Percentiles rank a stretch among this genome's conserved stretches.
These are phyloP conservation scores for Notamacropus eugenii DNA, from an alignment of 2,797 vertebrate species.

Conservation along the genomic window DNA sequence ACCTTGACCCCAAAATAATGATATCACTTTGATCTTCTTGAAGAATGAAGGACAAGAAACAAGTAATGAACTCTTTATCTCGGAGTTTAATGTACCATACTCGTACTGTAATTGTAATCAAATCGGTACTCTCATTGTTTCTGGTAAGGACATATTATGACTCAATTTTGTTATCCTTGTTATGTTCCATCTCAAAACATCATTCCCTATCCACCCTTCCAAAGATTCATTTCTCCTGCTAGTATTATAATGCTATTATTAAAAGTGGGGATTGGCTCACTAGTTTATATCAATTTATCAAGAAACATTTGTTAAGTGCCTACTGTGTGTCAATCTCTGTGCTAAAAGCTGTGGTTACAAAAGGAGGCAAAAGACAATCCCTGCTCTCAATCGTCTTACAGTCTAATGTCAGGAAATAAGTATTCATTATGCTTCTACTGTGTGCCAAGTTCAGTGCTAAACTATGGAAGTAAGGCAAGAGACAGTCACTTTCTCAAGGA, in stretches of 20 bases:
- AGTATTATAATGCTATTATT: background rate
- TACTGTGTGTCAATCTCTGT: background rate
- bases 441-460: background rate
- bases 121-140: background rate
- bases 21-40: background rate
- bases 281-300: background rate
- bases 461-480: background rate
- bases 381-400: background rate
- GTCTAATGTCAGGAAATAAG: background rate
- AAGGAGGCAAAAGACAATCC: background rate
- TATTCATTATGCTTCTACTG: background rate
- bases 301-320: background rate
- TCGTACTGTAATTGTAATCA: background rate
- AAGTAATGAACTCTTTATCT: too few relatives aligned
- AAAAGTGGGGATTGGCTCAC: rapidly evolving
- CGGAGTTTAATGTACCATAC: too few relatives aligned
- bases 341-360: background rate
- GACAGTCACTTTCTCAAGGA: background rate
- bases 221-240: background rate
- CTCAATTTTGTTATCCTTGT: background rate
- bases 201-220: background rate
- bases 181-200: background rate
- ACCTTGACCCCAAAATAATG: background rate
- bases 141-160: background rate
- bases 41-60: background rate